Evolutionary conservation across 2,797 vertebrate genomes (phyloP).

Genomic region (Ceryle rudis): DNA sequence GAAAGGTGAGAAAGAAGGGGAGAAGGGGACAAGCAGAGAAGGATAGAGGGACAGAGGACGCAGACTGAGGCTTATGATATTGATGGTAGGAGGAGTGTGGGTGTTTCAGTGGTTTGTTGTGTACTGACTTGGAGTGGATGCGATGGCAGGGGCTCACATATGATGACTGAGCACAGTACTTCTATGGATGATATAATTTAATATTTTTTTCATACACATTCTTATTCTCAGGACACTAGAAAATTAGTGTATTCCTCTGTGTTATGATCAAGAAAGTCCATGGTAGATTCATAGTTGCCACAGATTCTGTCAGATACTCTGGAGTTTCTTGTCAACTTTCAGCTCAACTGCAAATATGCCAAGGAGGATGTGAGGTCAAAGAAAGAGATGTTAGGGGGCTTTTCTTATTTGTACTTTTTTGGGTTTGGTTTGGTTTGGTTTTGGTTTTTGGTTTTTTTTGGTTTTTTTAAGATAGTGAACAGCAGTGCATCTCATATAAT

Average conservation of each 20-base stretch:
- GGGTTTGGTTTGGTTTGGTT: neutral
- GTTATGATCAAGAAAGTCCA: neutral
- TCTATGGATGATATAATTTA: neutral
- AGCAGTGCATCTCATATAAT: neutral
- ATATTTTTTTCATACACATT: neutral
- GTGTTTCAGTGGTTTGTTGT: neutral
- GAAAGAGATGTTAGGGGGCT: neutral
- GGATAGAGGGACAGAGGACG: neutral
- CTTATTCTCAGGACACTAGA: neutral
- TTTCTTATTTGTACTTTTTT: neutral
- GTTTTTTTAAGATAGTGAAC: neutral
- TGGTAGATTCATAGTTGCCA: neutral
- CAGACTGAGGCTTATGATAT: neutral
- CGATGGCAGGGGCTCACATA: neutral
- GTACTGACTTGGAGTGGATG: neutral
- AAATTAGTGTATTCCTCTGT: neutral
- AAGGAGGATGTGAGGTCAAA: neutral
- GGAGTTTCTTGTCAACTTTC: neutral
- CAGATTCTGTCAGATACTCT: neutral
- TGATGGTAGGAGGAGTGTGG: neutral
- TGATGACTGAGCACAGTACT: neutral
- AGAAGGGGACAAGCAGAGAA: neutral
- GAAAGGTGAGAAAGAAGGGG: neutral
- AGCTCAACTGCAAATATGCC: neutral
- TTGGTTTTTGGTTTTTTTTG: no score